Conservation (phyloP, 2,113 vertebrate species). For the Pardalotus punctatus region DNA sequence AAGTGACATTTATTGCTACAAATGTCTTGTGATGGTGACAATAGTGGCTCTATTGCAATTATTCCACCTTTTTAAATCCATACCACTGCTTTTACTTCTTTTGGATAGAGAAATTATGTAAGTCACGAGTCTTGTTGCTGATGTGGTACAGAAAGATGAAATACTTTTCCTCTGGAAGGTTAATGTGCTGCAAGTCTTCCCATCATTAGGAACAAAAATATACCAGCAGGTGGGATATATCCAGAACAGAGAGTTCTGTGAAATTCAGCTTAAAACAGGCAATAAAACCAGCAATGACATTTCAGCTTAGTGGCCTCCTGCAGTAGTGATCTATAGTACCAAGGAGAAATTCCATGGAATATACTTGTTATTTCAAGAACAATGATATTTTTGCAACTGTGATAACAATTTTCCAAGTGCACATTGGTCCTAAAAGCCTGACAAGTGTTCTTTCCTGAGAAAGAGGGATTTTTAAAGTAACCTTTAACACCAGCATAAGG, state of each 20-base stretch:
- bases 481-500: not conserved
- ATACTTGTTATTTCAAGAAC: not conserved
- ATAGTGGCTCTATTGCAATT: not conserved
- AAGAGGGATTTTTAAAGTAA: not conserved
- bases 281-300: conserved; percentile 35
- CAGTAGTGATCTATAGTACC: conserved; percentile 11
- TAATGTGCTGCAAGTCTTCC: conserved; percentile 46
- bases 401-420: not conserved
- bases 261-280: conserved; percentile 34
- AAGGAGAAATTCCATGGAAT: not conserved
- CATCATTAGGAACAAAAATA: conserved; percentile 60
- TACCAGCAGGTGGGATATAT: conserved; percentile 55
- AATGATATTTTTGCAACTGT: not conserved
- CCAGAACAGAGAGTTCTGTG: conserved; percentile 32
- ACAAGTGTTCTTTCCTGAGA: not conserved
- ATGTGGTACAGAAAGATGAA: conserved; percentile 27
- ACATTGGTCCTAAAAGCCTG: not conserved
- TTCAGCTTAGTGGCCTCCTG: conserved; percentile 41
- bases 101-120: not conserved
- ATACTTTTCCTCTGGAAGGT: conserved; percentile 35
- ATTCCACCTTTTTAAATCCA: not conserved
- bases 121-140: not conserved
- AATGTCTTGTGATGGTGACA: not conserved
- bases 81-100: not conserved
- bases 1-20: not conserved